Base-by-base conservation (phyloP, 64 coral and sea anemone genomes). In the Montipora cactus region DNA sequence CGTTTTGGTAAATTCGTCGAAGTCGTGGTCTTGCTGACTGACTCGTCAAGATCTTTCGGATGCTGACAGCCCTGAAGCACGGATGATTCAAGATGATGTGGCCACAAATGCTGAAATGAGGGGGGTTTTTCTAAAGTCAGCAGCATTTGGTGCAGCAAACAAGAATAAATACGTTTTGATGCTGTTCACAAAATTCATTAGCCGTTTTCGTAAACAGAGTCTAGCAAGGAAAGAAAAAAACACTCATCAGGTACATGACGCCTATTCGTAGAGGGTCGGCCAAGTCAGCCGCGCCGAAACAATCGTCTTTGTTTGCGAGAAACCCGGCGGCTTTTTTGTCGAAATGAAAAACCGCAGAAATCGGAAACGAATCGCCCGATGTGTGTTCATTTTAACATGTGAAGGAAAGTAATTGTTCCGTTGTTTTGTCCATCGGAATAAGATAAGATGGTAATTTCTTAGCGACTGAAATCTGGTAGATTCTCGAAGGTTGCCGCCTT, bases 11-110 rank as follows among this genome's bases (percentile, higher is more conserved):
- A 84, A 16, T 48, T 44, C 53, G 53, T 57, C 16, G 23, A 11
- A 45, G 59, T 68, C 61, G 59, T 84, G 3, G 53, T 57, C 53
- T 57, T 57, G 53, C 44, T 59, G 67, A 8, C 53, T 6, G 53
- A 57, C 53, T 57, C 53, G 81, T 14, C 57, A 64, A 84, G 81
- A 47, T 23, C 37, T 46, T 84, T 69, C 81, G 19, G 81, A 48
- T 68, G 81, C 81, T 37, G 81, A 48, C 81, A 18, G 80, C 51
- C 62, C 14, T 57, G n/a, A 58, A 12, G 59, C 23, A 14, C 46
- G 44, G 58, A 59, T 59, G 57, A 9, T 59, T 37, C 53, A 57
- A 57, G 53, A 11, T 11, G 11, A 57, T 57, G 6, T 57, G 11
- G 53, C 7, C 53, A 57, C 11, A 57, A 57, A 57, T 57, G 11